Conservation (phyloP, 2,888 invertebrate species). For the Drosophila fulvimacula region DNA sequence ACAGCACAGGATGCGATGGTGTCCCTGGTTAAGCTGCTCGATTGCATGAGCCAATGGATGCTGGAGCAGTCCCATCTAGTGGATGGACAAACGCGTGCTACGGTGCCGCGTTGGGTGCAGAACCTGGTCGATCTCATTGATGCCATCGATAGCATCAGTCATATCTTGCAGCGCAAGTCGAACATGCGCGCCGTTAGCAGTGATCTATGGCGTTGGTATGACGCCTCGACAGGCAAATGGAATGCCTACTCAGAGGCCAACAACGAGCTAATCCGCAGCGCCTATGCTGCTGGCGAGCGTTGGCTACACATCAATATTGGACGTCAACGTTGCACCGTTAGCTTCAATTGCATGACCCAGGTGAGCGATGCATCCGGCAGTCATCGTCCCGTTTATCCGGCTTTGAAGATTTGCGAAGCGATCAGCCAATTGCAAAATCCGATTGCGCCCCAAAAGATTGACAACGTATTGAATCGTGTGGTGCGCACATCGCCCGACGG, state of each 20-base stretch:
- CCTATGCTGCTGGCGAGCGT: constrained; percentile 90
- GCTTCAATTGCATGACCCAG: constrained; percentile 92
- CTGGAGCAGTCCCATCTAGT: constrained; percentile 61
- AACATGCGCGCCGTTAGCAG: constrained; percentile 88
- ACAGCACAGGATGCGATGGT: constrained; percentile 72
- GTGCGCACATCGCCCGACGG: constrained; percentile 53
- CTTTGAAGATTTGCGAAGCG: constrained; percentile 84
- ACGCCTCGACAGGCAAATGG: constrained; percentile 92
- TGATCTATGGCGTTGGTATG: constrained; percentile 92
- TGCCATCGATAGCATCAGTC: constrained; percentile 90
- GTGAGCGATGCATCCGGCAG: constrained; percentile 94
- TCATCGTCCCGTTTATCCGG: constrained; percentile 91
- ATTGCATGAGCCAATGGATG: constrained; percentile 74
- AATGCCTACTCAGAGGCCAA: constrained; percentile 89
- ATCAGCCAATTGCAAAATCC: constrained; percentile 57
- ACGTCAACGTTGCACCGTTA: constrained; percentile 90
- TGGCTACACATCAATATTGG: constrained; percentile 90
- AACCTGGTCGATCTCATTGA: constrained; percentile 91
- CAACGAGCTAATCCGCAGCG: constrained; percentile 91
- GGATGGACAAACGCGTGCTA: constrained; percentile 15
- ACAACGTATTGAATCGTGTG: constrained; percentile 67
- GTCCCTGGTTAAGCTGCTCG: constrained; percentile 71
- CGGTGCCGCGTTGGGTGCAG: constrained; percentile 90
- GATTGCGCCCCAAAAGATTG: constrained; percentile 43
- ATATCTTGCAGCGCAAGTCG: constrained; percentile 88